Conservation (phyloP, 2,113 vertebrate species). For the Bostrychus sinensis region DNA sequence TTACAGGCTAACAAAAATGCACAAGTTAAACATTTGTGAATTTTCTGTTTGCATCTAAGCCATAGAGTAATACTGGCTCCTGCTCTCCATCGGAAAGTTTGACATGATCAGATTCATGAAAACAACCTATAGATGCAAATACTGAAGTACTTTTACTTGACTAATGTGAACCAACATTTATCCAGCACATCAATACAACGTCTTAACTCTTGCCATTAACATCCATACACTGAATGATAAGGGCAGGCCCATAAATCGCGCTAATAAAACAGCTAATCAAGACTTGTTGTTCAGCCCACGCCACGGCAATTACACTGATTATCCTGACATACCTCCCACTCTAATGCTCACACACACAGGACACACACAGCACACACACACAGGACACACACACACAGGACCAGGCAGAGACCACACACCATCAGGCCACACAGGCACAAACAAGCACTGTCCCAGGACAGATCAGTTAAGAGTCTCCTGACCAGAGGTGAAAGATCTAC, state of each 20-base stretch:
- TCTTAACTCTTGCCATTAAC: neutral
- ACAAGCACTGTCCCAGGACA: slow-evolving; percentile 30
- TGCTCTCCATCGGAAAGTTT: too few relatives aligned
- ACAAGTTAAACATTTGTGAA: too few relatives aligned
- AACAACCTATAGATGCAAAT: too few relatives aligned
- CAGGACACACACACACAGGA: too few relatives aligned
- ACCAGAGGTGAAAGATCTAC: too few relatives aligned
- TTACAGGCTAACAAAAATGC: too few relatives aligned
- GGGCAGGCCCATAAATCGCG: neutral
- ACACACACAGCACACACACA: too few relatives aligned
- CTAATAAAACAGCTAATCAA: slow-evolving; percentile 16
- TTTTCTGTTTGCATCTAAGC: too few relatives aligned
- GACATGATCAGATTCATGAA: too few relatives aligned
- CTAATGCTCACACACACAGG: slow-evolving; percentile 9
- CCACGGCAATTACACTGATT: slow-evolving; percentile 10
- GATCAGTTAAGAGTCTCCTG: slow-evolving; percentile 38
- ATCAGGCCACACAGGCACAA: slow-evolving; percentile 24
- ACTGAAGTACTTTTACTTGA: too few relatives aligned
- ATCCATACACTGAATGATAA: neutral
- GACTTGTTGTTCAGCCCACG: slow-evolving; percentile 15
- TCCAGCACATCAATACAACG: neutral
- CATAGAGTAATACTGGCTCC: too few relatives aligned
- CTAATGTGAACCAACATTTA: neutral
- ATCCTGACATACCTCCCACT: slow-evolving; percentile 3
- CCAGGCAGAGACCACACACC: neutral